Evolutionary conservation across 2,113 vertebrate species (phyloP).

Genomic region (Cololabis saira): DNA sequence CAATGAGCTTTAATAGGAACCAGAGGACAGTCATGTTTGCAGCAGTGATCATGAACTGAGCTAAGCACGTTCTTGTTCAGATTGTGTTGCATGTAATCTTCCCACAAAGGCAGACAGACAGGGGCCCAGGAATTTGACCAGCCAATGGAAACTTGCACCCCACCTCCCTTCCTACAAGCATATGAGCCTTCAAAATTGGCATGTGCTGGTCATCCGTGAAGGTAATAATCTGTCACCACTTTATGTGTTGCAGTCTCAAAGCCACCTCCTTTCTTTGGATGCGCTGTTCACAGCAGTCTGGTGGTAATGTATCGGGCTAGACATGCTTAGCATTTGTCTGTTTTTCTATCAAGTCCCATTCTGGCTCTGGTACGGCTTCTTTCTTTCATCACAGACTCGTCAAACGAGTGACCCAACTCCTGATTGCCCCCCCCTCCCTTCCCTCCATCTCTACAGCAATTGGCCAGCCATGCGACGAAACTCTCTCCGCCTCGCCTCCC

Average conservation of each 20-base stretch:
- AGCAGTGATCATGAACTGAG: constrained; percentile 63
- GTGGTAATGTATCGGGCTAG: constrained; percentile 4
- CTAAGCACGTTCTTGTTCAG: constrained; percentile 62
- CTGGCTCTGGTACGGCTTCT: constrained; percentile 40
- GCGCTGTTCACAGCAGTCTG: constrained; percentile 24
- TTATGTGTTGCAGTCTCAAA: constrained; percentile 29
- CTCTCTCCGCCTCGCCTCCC: constrained; percentile 24
- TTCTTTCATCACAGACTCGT: constrained; percentile 77
- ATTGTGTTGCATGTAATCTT: constrained; percentile 69
- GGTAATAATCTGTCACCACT: constrained; percentile 52
- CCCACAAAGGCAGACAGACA: constrained; percentile 45
- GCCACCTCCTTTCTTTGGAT: constrained; percentile 3
- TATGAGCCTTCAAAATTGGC: constrained; percentile 35
- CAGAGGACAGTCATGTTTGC: constrained; percentile 72
- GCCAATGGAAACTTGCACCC: constrained; percentile 44
- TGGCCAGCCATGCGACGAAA: constrained; percentile 50
- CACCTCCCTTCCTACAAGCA: constrained; percentile 3
- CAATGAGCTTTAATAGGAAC: constrained; percentile 76
- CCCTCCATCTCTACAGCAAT: constrained; percentile 55
- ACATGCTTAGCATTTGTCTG: constrained; percentile 49
- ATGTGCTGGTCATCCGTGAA: constrained; percentile 51
- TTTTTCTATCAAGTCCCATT: constrained; percentile 39
- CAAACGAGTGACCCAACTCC: constrained; percentile 75
- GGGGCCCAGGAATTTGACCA: constrained; percentile 55
- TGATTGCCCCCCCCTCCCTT: constrained; percentile 70